These are phyloP conservation scores for Coremacera marginata DNA, from an alignment of 2,888 invertebrate species.

Conservation along the genomic window DNA sequence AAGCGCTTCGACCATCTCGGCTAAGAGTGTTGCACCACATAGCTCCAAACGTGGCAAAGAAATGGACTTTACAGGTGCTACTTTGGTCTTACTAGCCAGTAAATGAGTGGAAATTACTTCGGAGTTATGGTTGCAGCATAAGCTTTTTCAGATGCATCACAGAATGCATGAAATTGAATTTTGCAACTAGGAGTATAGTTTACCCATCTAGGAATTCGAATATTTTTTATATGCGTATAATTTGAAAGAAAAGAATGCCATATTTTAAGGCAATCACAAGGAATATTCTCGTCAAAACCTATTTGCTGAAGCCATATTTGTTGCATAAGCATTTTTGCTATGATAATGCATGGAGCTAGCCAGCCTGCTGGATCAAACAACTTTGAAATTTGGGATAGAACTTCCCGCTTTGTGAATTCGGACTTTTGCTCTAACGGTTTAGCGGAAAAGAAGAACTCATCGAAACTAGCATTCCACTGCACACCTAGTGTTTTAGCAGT, in stretches of 20 bases:
- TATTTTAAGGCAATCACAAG: not conserved
- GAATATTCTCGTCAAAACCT: constrained; percentile 25
- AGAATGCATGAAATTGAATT: constrained; percentile 37
- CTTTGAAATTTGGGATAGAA: no score
- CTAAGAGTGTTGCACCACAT: constrained; percentile 10
- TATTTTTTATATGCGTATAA: constrained; percentile 15
- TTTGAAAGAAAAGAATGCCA: constrained; percentile 14
- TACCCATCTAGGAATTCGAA: constrained; percentile 39
- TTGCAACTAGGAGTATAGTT: constrained; percentile 17
- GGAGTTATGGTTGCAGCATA: no score
- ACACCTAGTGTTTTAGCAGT: constrained; percentile 38
- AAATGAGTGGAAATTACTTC: no score
- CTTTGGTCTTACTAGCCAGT: constrained; percentile 38
- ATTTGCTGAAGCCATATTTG: no score
- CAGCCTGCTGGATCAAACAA: constrained; percentile 34
- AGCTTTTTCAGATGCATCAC: constrained; percentile 26
- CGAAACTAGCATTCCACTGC: constrained; percentile 35
- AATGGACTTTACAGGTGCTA: constrained; percentile 23
- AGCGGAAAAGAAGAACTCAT: constrained; percentile 34
- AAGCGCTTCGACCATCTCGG: not conserved
- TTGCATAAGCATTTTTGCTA: no score
- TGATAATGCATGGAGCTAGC: constrained; percentile 30
- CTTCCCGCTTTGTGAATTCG: constrained; percentile 30
- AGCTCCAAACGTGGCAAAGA: constrained; percentile 26
- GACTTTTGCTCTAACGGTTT: not conserved